Conservation (phyloP, 2,888 invertebrate genomes). For the Hyalella azteca region DNA sequence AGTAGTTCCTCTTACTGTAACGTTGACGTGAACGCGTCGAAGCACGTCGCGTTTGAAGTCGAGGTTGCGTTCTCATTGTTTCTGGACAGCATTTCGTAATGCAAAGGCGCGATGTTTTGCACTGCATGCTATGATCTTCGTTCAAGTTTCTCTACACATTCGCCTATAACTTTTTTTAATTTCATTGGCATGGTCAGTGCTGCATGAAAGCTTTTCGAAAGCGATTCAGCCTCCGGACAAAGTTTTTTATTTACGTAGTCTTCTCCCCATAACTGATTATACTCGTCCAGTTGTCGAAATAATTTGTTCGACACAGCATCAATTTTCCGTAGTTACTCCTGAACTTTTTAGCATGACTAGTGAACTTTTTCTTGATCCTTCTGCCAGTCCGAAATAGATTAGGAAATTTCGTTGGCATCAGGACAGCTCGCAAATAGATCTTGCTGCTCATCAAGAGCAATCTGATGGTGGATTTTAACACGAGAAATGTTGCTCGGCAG, state of each 20-base stretch:
- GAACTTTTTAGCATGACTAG: neutral
- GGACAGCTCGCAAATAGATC: neutral
- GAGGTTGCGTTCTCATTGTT: neutral
- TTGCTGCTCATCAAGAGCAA: neutral
- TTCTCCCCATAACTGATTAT: neutral
- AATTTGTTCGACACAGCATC: neutral
- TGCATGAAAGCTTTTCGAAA: too few relatives aligned
- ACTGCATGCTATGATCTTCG: too few relatives aligned
- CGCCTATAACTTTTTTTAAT: too few relatives aligned
- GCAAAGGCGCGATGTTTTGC: neutral
- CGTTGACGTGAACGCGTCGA: slow-evolving; percentile 12
- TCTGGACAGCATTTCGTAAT: neutral
- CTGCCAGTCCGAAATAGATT: slow-evolving; percentile 13
- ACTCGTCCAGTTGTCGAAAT: neutral
- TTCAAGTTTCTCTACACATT: too few relatives aligned
- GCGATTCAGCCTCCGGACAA: too few relatives aligned
- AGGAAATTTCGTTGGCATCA: neutral
- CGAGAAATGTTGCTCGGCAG: neutral
- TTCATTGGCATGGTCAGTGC: too few relatives aligned
- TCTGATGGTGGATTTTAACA: neutral
- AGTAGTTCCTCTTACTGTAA: slow-evolving; percentile 11
- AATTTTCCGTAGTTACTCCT: neutral
- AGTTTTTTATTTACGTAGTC: neutral
- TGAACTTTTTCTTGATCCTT: neutral
- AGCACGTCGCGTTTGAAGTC: neutral